Conservation (phyloP, 92 coral and sea anemone genomes). For the Porites lobata region DNA sequence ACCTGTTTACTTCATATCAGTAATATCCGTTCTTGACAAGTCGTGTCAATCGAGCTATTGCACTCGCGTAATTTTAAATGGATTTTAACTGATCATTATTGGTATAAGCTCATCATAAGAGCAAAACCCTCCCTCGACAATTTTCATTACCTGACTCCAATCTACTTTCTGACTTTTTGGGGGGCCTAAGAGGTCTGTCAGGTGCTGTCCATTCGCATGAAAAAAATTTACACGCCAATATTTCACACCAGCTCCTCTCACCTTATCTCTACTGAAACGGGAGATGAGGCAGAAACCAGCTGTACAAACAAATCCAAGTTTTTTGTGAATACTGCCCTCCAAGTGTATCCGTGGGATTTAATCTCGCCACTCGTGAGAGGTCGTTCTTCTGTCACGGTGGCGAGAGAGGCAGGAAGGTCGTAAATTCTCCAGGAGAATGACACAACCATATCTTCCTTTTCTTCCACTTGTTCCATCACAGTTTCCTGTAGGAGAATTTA, state of each 20-base stretch:
- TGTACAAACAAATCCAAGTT: slow-evolving; percentile 8
- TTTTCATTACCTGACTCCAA: too few species aligned
- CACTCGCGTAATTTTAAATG: too few species aligned
- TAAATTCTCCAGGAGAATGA: neutral
- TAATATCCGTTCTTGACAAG: neutral
- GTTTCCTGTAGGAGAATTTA: slow-evolving; percentile 4
- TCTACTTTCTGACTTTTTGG: too few species aligned
- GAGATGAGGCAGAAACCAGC: slow-evolving; percentile 10
- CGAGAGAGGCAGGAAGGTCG: neutral
- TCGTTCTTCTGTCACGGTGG: slow-evolving; percentile 6
- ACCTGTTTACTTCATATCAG: slow-evolving; percentile 15
- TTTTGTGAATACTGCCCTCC: slow-evolving; percentile 10
- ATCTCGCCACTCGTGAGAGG: neutral
- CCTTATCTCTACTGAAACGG: slow-evolving; percentile 16
- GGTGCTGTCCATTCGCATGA: too few species aligned
- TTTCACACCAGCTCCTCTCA: neutral
- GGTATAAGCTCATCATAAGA: too few species aligned
- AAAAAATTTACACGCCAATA: neutral
- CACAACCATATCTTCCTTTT: slow-evolving; percentile 19
- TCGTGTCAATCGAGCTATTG: neutral
- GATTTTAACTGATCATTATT: too few species aligned
- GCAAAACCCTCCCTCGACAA: too few species aligned
- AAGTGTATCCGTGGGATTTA: slow-evolving; percentile 2
- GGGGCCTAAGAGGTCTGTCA: too few species aligned
- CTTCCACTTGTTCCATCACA: neutral